These are phyloP conservation scores for Brachionus calyciflorus DNA, from an alignment of 1,140 invertebrate genomes.

Conservation along the genomic window DNA sequence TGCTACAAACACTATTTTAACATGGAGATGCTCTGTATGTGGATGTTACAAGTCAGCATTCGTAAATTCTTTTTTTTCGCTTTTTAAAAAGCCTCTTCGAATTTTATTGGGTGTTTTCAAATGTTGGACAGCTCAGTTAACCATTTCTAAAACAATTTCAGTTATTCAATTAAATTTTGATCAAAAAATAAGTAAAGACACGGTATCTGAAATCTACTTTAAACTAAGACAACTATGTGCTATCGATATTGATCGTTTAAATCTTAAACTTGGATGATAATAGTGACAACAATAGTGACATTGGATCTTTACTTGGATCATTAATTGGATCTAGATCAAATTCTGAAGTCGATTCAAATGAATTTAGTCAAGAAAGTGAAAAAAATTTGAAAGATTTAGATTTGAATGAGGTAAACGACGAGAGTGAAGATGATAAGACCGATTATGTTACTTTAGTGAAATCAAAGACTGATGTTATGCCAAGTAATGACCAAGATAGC, in stretches of 20 bases:
- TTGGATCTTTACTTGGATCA: neutral
- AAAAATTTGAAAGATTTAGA: no score
- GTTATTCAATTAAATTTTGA: constrained; percentile 9
- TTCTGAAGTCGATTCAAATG: constrained; percentile 10
- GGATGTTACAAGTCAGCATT: neutral
- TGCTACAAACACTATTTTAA: neutral
- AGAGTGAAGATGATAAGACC: constrained; percentile 12
- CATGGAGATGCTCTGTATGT: constrained; percentile 3
- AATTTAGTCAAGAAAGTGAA: no score
- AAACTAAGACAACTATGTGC: neutral
- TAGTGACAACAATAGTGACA: neutral
- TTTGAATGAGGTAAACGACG: no score
- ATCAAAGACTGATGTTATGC: neutral
- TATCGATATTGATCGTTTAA: neutral
- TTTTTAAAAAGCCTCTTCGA: constrained; percentile 1
- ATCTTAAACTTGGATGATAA: no score
- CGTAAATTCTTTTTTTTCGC: constrained; percentile 3
- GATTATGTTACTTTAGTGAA: neutral
- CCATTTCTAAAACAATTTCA: neutral
- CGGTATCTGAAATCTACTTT: neutral
- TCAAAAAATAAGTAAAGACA: constrained; percentile 11
- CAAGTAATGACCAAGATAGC: neutral
- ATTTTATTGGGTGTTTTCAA: neutral
- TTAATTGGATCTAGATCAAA: neutral
- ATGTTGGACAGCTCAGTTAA: neutral